phyloP scores from a whole-genome alignment of 2,888 invertebrate genomes.

The Neoitamus cyanurus region DNA sequence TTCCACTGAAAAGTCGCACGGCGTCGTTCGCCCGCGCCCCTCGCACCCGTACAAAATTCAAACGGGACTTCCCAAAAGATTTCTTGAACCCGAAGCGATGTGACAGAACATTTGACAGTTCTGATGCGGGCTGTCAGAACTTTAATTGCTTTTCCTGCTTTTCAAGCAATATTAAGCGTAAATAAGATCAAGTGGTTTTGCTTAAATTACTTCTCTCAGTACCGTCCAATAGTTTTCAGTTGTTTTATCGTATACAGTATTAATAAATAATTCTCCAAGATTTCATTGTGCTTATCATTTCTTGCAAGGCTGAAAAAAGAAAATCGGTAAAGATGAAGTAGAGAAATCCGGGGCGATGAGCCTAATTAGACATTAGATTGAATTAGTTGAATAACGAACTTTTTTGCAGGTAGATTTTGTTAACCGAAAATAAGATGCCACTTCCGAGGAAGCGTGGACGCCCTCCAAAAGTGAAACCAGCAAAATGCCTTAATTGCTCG shows the following conservation, averaged over 20 bases:
- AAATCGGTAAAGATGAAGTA: background rate
- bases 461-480: background rate
- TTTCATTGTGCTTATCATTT: background rate
- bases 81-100: too few relatives aligned
- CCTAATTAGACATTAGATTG: background rate
- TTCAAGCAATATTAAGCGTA: background rate
- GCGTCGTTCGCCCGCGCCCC: too few relatives aligned
- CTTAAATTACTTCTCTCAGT: background rate
- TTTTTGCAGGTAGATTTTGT: background rate
- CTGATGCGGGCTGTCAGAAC: background rate
- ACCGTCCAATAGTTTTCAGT: background rate
- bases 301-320: background rate
- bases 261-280: background rate
- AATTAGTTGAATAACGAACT: background rate
- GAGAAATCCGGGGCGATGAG: background rate
- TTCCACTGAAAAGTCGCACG: too few relatives aligned
- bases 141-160: background rate
- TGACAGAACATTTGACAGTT: too few relatives aligned
- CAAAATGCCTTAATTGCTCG: constrained; percentile 58
- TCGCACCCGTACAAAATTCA: too few relatives aligned
- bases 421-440: background rate
- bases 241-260: background rate
- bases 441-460: background rate
- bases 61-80: too few relatives aligned
- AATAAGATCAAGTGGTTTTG: background rate